These are phyloP conservation scores for Priapulus caudatus DNA, from an alignment of 2,888 invertebrate species.

Conservation along the genomic window DNA sequence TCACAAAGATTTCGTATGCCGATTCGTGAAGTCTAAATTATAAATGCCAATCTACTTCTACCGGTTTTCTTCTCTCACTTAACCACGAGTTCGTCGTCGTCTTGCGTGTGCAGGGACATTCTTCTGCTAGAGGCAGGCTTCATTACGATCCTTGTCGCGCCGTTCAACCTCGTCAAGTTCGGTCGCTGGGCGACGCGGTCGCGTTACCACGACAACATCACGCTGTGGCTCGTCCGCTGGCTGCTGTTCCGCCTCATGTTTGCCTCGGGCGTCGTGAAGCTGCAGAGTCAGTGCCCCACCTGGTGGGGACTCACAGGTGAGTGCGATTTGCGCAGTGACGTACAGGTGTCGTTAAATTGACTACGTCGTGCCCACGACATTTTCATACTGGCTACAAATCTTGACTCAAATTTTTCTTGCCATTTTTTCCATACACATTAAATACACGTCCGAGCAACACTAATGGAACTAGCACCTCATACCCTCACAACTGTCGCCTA, in stretches of 20 bases:
- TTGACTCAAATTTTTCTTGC: too few relatives aligned
- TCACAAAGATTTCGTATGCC: too few relatives aligned
- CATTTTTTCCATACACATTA: too few relatives aligned
- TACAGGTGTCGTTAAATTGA: background rate
- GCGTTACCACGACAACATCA: constrained; percentile 39
- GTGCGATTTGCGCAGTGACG: constrained; percentile 9
- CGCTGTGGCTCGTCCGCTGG: constrained; percentile 58
- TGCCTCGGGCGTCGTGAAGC: constrained; percentile 56
- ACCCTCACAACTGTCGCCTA: too few relatives aligned
- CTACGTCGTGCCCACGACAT: too few relatives aligned
- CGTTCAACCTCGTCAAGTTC: constrained; percentile 37
- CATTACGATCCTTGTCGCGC: constrained; percentile 55
- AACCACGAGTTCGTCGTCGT: constrained; percentile 2
- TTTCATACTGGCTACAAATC: too few relatives aligned
- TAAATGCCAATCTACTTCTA: background rate
- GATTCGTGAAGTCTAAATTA: too few relatives aligned
- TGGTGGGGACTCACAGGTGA: constrained; percentile 66
- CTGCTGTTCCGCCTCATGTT: constrained; percentile 59
- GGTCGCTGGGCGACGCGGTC: too few relatives aligned
- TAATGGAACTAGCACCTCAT: too few relatives aligned
- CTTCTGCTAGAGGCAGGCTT: constrained; percentile 61
- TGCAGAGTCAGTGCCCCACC: constrained; percentile 55
- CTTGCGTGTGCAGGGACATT: constrained; percentile 48
- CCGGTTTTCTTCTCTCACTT: constrained; percentile 4
- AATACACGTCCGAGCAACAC: too few relatives aligned